Evolutionary conservation across 2,797 vertebrate genomes (phyloP), one percentile per base, ranked within the genome.

Genomic region (Perodicticus potto): DNA sequence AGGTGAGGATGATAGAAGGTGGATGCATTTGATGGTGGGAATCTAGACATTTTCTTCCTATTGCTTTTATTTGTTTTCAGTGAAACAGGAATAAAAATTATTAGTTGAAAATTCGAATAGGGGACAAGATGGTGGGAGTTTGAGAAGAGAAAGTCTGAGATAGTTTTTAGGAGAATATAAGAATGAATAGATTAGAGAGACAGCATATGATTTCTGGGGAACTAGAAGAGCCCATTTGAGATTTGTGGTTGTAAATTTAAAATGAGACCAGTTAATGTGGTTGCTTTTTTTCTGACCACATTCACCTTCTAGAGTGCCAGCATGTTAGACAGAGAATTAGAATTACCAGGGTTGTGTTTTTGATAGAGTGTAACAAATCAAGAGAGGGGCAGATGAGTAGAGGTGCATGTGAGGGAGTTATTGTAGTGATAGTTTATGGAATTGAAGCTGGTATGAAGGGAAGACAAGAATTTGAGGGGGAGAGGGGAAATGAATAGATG

Each of bases 21-120:
- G 17, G 77, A 76, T 57, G 25, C 22, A 73, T n/a, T 14, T 43
- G 61, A 23, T 92, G 63, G 43, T 88, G 14, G 27, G n/a, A 32
- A 27, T 73, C 16, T 93, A 89, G 78, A 80, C 27, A 86, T 86
- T 89, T 96, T 92, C n/a, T 95, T 97, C 27, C 7, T 90, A 2
- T 34, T 89, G 17, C 22, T 77, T 95, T 7, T 67, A 5, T 34
- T 69, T 82, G n/a, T 72, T 17, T 10, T n/a, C 22, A 91, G 57
- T 82, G 45, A 95, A 82, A 86, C n/a, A 83, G 11, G n/a, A 91
- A 88, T 61, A 90, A 73, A 92, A 86, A 27, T 59, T 5, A 61
- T 53, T 17, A 91, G 34, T 13, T 87, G 45, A 76, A 83, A 67
- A 23, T 74, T 82, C 59, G 27, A 91, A 34, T 23, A 63, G 27